A percentile compares a stretch with the other conserved stretches of the same genome.
phyloP scores from a whole-genome alignment of 2,888 invertebrate genomes.

The Apamea monoglypha region DNA sequence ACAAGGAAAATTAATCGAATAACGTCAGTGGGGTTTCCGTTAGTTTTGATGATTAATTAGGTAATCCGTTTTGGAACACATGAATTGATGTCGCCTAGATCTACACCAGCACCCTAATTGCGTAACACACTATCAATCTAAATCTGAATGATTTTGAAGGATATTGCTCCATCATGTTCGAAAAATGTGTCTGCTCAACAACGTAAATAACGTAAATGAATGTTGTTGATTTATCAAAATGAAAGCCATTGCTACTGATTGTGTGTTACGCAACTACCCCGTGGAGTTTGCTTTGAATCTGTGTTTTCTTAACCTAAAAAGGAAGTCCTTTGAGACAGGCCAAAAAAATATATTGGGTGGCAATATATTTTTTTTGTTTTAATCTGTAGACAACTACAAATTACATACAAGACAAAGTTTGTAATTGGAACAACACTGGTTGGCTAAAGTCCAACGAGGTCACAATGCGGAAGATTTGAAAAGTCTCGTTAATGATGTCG shows the following conservation, averaged over 20 bases:
- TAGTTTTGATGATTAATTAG: not conserved
- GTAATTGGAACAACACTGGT: constrained; percentile 31
- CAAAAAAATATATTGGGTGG: no score
- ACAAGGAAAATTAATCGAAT: not conserved
- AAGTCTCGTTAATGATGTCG: constrained; percentile 26
- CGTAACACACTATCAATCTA: no score
- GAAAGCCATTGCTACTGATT: no score
- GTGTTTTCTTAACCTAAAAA: not conserved
- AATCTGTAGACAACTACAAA: constrained; percentile 14
- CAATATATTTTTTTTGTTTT: not conserved
- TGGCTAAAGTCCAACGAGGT: constrained; percentile 62
- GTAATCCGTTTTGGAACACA: not conserved
- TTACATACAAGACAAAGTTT: constrained; percentile 21
- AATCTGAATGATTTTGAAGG: no score
- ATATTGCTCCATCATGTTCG: no score
- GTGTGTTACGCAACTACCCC: no score
- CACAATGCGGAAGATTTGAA: constrained; percentile 19
- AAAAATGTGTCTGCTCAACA: no score
- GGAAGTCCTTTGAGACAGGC: constrained; percentile 6
- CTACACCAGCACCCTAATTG: not conserved
- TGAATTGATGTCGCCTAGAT: not conserved
- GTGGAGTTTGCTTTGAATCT: not conserved
- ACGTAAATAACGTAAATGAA: no score
- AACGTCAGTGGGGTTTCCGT: not conserved
- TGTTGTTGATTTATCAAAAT: no score